A percentile compares a stretch with the other conserved stretches of the same genome.
These are phyloP conservation scores for Gonatopus flavifemur DNA, from an alignment of 1,140 invertebrate genomes.

Conservation along the genomic window DNA sequence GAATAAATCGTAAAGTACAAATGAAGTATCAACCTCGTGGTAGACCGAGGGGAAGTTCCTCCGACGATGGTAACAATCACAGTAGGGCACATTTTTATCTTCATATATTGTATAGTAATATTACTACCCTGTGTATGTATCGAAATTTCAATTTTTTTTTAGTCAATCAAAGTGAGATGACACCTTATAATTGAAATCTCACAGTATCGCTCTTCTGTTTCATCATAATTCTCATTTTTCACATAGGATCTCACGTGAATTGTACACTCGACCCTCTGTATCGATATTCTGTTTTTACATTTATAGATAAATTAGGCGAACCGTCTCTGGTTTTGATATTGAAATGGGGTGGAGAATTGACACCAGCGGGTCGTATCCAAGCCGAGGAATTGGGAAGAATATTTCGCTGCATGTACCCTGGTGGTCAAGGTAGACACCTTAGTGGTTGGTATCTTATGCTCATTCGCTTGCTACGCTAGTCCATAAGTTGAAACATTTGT, in stretches of 20 bases:
- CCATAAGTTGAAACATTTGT: conserved; percentile 26
- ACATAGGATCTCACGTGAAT: neutral
- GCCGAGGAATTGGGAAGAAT: conserved; percentile 97
- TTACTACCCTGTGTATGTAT: neutral
- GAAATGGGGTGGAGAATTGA: conserved; percentile 99
- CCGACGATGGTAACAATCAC: conserved; percentile 83
- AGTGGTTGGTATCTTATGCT: conserved; percentile 65
- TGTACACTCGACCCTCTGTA: neutral
- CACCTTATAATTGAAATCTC: neutral
- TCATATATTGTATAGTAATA: conserved; percentile 4
- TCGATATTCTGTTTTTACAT: conserved; percentile 34
- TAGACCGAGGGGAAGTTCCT: conserved; percentile 87
- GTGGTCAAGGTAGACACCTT: conserved; percentile 82
- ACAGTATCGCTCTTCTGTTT: too few relatives aligned
- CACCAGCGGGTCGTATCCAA: conserved; percentile 95
- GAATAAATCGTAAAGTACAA: conserved; percentile 99
- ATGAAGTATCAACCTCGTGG: conserved; percentile 98
- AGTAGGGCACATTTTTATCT: conserved; percentile 34
- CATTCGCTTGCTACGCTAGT: conserved; percentile 52
- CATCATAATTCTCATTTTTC: neutral
- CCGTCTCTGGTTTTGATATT: conserved; percentile 92
- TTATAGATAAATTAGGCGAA: conserved; percentile 79
- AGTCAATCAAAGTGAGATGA: neutral
- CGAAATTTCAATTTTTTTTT: neutral
- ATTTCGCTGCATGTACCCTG: conserved; percentile 98